Evolutionary conservation across 1,140 invertebrate species (phyloP).

Genomic region (Procambarus virginalis): DNA sequence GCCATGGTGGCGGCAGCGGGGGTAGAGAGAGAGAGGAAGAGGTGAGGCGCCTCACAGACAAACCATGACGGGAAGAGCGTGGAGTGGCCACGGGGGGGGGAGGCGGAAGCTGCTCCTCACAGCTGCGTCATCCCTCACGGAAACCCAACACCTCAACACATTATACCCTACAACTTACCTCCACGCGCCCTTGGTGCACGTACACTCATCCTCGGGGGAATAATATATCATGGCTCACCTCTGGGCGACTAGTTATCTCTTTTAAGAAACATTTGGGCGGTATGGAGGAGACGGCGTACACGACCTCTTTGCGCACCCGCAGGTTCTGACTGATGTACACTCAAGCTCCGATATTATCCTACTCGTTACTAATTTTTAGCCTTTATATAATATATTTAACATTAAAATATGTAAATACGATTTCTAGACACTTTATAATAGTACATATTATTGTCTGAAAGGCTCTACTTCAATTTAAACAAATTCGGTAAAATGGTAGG

Average conservation of each 20-base stretch:
- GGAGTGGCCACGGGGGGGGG: not conserved
- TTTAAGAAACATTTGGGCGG: constrained; percentile 25
- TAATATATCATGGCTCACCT: not conserved
- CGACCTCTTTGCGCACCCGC: constrained; percentile 35
- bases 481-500: constrained; percentile 5
- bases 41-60: no score
- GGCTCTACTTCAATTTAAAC: not conserved
- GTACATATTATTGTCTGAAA: not conserved
- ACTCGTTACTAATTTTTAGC: not conserved
- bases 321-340: constrained; percentile 8
- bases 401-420: not conserved
- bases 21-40: no score
- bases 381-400: not conserved
- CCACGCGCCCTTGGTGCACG: not conserved
- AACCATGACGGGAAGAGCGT: not conserved
- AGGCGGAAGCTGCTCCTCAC: not conserved
- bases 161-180: not conserved
- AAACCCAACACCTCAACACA: not conserved
- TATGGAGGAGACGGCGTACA: constrained; percentile 3
- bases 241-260: constrained; percentile 36
- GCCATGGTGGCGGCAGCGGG: no score
- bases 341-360: constrained; percentile 40
- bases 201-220: not conserved
- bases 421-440: not conserved
- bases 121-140: constrained; percentile 1